Evolutionary conservation across 1,140 invertebrate species (phyloP).

Genomic region (Lepeophtheirus salmonis): DNA sequence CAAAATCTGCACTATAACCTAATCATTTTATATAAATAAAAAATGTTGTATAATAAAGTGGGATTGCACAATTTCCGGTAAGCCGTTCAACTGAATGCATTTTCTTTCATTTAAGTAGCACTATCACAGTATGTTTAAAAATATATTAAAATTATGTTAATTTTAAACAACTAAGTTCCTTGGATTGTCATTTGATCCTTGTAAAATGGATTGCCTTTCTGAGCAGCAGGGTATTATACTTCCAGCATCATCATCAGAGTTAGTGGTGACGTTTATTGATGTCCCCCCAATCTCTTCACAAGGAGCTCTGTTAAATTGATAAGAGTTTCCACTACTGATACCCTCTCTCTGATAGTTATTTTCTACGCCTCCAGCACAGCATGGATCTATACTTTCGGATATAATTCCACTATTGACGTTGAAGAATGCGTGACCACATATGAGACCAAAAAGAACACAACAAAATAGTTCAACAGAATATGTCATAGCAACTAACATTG

Average conservation of each 20-base stretch:
- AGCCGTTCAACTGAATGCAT: too few species aligned
- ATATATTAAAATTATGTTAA: too few species aligned
- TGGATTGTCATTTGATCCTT: not conserved
- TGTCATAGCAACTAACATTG: conserved; percentile 18
- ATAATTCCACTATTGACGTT: conserved; percentile 1
- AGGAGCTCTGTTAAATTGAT: not conserved
- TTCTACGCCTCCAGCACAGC: not conserved
- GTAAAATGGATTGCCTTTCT: not conserved
- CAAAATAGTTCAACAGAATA: conserved; percentile 16
- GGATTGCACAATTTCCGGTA: too few species aligned
- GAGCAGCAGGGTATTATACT: not conserved
- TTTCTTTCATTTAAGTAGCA: too few species aligned
- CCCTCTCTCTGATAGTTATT: not conserved
- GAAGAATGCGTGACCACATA: conserved; percentile 15
- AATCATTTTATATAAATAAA: too few species aligned
- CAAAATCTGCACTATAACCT: too few species aligned
- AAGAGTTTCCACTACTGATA: not conserved
- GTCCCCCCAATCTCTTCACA: not conserved
- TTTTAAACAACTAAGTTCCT: not conserved
- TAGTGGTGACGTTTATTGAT: not conserved
- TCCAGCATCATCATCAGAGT: not conserved
- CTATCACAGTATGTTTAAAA: too few species aligned
- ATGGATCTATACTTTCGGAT: conserved; percentile 5
- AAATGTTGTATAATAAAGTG: too few species aligned
- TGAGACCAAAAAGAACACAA: conserved; percentile 11